phyloP scores from a whole-genome alignment of 2,797 vertebrate genomes.

The Danionella dracula region DNA sequence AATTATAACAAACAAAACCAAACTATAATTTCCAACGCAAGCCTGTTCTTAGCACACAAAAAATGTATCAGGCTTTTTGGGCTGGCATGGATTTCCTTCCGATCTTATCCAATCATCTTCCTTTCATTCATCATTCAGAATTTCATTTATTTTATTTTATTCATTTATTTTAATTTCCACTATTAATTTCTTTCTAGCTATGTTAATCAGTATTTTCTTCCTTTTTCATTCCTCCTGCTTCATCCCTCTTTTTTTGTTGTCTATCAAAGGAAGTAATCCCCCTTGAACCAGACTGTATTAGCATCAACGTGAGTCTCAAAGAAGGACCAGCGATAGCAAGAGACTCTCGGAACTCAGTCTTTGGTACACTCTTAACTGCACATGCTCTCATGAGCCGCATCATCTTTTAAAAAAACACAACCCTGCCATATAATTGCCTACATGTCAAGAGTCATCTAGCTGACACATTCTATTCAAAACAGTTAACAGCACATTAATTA shows the following conservation, averaged over 20 bases:
- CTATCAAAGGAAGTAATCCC: slow-evolving; percentile 37
- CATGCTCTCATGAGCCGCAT: background rate
- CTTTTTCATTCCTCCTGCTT: slow-evolving; percentile 32
- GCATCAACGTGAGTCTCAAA: slow-evolving; percentile 18
- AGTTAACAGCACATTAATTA: slow-evolving; percentile 9
- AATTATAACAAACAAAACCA: too few species aligned
- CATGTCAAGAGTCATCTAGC: background rate
- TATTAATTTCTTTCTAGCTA: background rate
- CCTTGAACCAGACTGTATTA: slow-evolving; percentile 17
- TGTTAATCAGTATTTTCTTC: slow-evolving; percentile 26
- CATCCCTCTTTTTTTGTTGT: slow-evolving; percentile 13
- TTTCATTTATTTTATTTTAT: background rate
- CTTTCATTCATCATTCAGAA: too few species aligned
- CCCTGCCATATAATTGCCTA: background rate
- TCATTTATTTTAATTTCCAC: background rate
- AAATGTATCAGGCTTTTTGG: too few species aligned
- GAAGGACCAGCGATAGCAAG: slow-evolving; percentile 24
- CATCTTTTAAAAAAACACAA: slow-evolving; percentile 10
- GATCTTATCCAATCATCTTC: too few species aligned
- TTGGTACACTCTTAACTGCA: background rate
- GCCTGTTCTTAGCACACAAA: too few species aligned
- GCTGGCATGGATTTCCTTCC: too few species aligned
- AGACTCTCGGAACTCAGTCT: slow-evolving; percentile 24
- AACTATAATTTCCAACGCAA: too few species aligned
- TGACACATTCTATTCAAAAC: background rate